Evolutionary conservation across 2,888 invertebrate species (phyloP).

Genomic region (Parapristionchus giblindavisi): DNA sequence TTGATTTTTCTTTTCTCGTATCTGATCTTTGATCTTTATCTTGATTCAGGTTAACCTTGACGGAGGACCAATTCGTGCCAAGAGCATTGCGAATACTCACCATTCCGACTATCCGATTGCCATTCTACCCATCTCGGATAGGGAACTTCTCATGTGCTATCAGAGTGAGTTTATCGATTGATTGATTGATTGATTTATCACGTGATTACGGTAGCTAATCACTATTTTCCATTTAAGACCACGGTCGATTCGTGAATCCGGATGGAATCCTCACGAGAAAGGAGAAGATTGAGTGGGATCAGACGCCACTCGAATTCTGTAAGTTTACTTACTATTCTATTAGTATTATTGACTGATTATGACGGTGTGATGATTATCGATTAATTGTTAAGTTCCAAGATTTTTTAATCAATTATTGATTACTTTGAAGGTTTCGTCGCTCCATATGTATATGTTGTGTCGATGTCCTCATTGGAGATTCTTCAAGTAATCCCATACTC

Average conservation of each 20-base stretch:
- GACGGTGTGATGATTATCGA: neutral
- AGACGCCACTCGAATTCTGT: constrained; percentile 31
- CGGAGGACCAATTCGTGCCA: neutral
- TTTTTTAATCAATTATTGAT: neutral
- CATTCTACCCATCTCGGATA: constrained; percentile 49
- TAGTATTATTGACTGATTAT: neutral
- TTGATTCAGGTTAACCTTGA: constrained; percentile 13
- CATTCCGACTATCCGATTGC: constrained; percentile 61
- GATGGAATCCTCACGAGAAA: constrained; percentile 33
- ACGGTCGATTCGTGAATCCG: constrained; percentile 36
- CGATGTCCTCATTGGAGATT: constrained; percentile 23
- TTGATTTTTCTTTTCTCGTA: neutral
- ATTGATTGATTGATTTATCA: neutral
- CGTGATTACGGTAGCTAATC: neutral
- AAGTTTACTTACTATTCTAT: neutral
- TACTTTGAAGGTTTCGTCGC: constrained; percentile 18
- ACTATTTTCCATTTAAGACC: constrained; percentile 8
- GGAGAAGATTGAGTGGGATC: constrained; percentile 33
- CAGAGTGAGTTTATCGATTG: constrained; percentile 55
- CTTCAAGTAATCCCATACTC: constrained; percentile 10
- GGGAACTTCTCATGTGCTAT: constrained; percentile 62
- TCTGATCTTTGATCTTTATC: neutral
- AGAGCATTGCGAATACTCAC: constrained; percentile 40
- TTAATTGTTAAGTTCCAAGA: neutral
- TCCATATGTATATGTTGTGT: constrained; percentile 23